phyloP scores from a whole-genome alignment of 2,113 vertebrate genomes.

The Heptranchias perlo region DNA sequence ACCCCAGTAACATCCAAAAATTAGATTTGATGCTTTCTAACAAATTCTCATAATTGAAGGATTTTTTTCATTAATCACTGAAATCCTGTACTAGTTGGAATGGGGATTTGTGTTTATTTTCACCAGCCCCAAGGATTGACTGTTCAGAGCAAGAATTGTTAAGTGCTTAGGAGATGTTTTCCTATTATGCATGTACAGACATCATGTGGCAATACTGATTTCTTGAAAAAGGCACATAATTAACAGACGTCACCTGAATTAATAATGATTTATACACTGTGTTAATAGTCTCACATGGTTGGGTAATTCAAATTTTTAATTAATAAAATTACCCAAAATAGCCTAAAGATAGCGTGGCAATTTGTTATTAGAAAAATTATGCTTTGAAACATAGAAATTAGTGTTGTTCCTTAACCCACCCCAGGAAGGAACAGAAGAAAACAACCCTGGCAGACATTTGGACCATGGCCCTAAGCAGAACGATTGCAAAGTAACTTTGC shows the following conservation, averaged over 20 bases:
- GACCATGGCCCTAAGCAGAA: not conserved
- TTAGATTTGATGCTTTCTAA: not conserved
- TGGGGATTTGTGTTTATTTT: conserved; percentile 3
- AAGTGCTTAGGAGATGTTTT: not conserved
- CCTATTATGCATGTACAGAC: not conserved
- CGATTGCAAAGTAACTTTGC: too few relatives aligned
- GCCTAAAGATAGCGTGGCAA: not conserved
- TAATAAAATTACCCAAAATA: not conserved
- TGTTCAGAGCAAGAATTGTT: not conserved
- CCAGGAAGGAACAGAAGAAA: not conserved
- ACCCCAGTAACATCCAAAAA: not conserved
- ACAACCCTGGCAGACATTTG: not conserved
- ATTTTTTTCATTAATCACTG: not conserved
- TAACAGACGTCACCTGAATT: conserved; percentile 8
- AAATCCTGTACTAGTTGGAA: not conserved
- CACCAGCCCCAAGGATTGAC: not conserved
- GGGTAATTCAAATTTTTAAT: not conserved
- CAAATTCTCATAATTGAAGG: not conserved
- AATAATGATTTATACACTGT: conserved; percentile 19
- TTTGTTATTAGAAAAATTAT: not conserved
- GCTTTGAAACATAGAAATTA: not conserved
- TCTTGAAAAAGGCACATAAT: not conserved
- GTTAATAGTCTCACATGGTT: not conserved
- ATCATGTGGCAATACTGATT: not conserved
- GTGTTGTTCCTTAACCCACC: not conserved